These are phyloP conservation scores for Drosophila gunungcola DNA, from an alignment of 1,140 invertebrate species.

Conservation along the genomic window DNA sequence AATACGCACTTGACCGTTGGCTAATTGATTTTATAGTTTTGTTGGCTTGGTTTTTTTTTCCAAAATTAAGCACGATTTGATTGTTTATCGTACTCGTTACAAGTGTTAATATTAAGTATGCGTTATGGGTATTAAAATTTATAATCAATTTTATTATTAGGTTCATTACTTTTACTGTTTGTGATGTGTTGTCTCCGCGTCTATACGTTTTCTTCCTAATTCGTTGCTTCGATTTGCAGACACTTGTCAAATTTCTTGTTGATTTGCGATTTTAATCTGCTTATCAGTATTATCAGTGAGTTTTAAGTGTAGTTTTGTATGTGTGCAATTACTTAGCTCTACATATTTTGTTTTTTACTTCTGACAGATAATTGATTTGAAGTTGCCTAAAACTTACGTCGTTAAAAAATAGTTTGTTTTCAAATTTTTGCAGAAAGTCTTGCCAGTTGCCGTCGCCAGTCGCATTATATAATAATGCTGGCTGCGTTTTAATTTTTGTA, in stretches of 20 bases:
- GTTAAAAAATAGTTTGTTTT: conserved; percentile 59
- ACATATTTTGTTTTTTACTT: conserved; percentile 49
- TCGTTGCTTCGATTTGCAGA: conserved; percentile 63
- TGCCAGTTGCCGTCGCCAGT: conserved; percentile 54
- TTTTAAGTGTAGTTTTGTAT: conserved; percentile 33
- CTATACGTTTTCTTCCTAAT: conserved; percentile 57
- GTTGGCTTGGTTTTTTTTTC: conserved; percentile 7
- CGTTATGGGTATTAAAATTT: conserved; percentile 59
- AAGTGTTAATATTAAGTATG: conserved; percentile 61
- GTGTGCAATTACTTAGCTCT: conserved; percentile 75
- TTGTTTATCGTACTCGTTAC: conserved; percentile 19
- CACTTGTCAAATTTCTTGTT: conserved; percentile 7
- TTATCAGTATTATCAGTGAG: conserved; percentile 33
- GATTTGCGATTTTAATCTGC: conserved; percentile 33
- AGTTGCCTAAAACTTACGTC: conserved; percentile 71
- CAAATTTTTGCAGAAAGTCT: conserved; percentile 67
- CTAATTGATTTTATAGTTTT: conserved; percentile 48
- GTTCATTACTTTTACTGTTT: conserved; percentile 45
- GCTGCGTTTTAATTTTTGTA: conserved; percentile 37
- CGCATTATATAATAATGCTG: conserved; percentile 73
- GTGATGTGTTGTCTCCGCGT: conserved; percentile 62
- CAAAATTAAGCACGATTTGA: conserved; percentile 27
- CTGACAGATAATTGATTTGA: conserved; percentile 68
- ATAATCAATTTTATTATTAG: conserved; percentile 48
- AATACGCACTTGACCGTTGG: conserved; percentile 37